These are phyloP conservation scores for Amblyjoppa proteus DNA, from an alignment of 2,888 invertebrate genomes.

Conservation along the genomic window DNA sequence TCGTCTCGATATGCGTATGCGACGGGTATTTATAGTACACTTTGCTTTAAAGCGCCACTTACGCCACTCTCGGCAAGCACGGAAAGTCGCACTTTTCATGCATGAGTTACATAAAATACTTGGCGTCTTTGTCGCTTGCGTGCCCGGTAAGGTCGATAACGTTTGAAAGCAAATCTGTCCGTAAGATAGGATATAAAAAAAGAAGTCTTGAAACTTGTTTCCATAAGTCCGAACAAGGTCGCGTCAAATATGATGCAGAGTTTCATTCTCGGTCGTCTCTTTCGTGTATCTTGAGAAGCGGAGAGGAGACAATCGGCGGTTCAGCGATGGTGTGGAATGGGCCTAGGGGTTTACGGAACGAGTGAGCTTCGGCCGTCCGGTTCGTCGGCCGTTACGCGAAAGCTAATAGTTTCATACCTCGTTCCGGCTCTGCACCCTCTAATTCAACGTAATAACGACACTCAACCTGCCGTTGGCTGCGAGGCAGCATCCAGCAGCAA, in stretches of 20 bases:
- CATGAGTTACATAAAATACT: no score
- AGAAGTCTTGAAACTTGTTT: constrained; percentile 5
- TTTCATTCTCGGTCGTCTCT: constrained; percentile 40
- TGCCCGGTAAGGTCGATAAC: no score
- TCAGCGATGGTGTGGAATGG: constrained; percentile 58
- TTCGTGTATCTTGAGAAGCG: constrained; percentile 29
- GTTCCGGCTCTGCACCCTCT: constrained; percentile 85
- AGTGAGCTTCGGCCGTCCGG: constrained; percentile 63
- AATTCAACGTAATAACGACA: constrained; percentile 85
- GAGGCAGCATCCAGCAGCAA: constrained; percentile 54
- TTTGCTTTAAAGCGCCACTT: no score
- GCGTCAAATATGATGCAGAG: constrained; percentile 41
- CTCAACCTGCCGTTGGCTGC: constrained; percentile 82
- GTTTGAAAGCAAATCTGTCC: background rate
- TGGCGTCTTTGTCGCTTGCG: no score
- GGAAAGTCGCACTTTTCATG: no score
- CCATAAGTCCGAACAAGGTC: constrained; percentile 39
- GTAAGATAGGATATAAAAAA: constrained; percentile 9
- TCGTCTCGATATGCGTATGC: no score
- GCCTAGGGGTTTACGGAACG: constrained; percentile 59
- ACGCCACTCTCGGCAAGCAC: no score
- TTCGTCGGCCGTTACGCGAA: constrained; percentile 81
- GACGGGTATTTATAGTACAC: no score
- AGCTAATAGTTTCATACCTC: constrained; percentile 85
- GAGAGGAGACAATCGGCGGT: constrained; percentile 31